Percentiles rank a stretch among this genome's conserved stretches.
These are phyloP conservation scores for Bubo bubo DNA, from an alignment of 2,113 vertebrate genomes.

Conservation along the genomic window DNA sequence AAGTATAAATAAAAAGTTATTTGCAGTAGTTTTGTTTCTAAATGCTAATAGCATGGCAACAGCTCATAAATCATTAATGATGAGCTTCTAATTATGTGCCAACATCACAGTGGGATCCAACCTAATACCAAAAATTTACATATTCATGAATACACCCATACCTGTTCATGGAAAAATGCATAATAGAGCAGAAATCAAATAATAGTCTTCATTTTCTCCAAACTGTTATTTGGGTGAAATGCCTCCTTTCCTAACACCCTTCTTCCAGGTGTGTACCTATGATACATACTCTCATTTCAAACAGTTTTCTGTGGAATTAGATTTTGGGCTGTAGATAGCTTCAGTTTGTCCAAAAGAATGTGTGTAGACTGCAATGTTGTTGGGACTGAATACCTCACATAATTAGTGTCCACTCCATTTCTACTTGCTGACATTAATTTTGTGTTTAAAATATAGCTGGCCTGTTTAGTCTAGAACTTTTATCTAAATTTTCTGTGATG, in stretches of 20 bases:
- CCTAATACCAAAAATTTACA: conserved; percentile 1
- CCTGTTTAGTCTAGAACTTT: conserved; percentile 50
- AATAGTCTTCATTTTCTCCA: background rate
- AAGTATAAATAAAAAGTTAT: background rate
- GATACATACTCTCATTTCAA: background rate
- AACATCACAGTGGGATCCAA: conserved; percentile 32
- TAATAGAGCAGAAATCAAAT: background rate
- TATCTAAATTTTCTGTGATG: conserved; percentile 55
- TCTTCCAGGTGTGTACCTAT: background rate
- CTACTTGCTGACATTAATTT: conserved; percentile 27
- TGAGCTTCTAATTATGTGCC: conserved; percentile 45
- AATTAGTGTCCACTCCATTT: conserved; percentile 39
- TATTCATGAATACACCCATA: conserved; percentile 25
- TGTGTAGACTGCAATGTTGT: background rate
- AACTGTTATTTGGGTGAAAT: background rate
- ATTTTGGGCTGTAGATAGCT: background rate
- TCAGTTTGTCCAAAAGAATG: background rate
- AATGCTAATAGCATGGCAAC: conserved; percentile 2
- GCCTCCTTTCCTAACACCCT: background rate
- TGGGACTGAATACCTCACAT: background rate
- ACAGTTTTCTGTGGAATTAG: background rate
- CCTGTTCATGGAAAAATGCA: background rate
- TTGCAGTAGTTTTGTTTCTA: conserved; percentile 26
- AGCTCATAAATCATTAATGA: conserved; percentile 48
- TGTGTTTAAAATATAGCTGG: conserved; percentile 37